Percentiles rank a stretch among this genome's conserved stretches.
phyloP scores from a whole-genome alignment of 2,797 vertebrate genomes.

The Leptoclinus maculatus region DNA sequence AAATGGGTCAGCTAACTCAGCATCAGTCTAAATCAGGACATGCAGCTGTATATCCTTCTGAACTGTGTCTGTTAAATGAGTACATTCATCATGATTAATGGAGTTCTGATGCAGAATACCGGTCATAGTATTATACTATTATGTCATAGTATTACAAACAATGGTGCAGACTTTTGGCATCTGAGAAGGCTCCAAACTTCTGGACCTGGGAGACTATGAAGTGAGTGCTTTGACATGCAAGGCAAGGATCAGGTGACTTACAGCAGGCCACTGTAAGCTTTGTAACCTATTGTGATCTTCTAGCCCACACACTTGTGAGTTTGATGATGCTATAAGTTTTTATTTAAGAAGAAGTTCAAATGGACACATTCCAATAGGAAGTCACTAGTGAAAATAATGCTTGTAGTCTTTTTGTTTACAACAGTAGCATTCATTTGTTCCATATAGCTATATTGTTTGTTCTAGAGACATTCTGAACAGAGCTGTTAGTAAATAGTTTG shows the following conservation, averaged over 20 bases:
- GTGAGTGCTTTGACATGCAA: not conserved
- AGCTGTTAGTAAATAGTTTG: too few species aligned
- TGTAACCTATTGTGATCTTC: too few species aligned
- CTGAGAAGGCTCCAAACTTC: not conserved
- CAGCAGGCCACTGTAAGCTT: not conserved
- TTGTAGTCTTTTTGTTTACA: too few species aligned
- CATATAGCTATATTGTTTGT: too few species aligned
- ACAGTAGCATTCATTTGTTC: too few species aligned
- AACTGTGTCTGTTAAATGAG: not conserved
- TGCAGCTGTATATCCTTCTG: not conserved
- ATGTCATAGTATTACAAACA: not conserved
- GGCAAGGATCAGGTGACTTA: not conserved
- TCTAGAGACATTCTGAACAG: too few species aligned
- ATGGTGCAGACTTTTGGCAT: not conserved
- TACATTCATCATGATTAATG: not conserved
- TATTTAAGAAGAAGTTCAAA: too few species aligned
- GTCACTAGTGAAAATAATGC: too few species aligned
- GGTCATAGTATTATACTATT: too few species aligned
- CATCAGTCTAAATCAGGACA: not conserved
- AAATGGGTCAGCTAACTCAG: not conserved
- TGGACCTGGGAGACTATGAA: not conserved
- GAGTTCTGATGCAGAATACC: not conserved
- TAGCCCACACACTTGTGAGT: too few species aligned
- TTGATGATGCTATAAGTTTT: too few species aligned
- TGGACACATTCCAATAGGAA: too few species aligned